phyloP scores from a whole-genome alignment of 2,113 vertebrate species.

The Gymnobelideus leadbeateri region DNA sequence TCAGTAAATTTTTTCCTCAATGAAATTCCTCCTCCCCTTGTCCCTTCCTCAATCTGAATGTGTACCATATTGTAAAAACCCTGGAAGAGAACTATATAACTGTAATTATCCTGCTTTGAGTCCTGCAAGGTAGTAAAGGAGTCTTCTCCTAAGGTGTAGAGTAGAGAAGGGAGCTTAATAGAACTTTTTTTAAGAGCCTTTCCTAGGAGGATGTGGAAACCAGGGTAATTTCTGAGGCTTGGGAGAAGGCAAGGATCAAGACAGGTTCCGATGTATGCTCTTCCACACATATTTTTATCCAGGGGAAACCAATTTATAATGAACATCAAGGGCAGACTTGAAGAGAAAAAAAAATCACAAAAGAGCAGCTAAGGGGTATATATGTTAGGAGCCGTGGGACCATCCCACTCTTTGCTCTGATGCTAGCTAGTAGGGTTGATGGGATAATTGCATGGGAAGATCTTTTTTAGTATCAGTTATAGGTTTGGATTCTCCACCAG shows the following conservation, averaged over 20 bases:
- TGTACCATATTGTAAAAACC: neutral
- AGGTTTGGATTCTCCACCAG: neutral
- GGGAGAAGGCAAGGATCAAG: neutral
- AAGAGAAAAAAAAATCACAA: neutral
- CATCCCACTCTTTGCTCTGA: neutral
- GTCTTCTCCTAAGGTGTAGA: neutral
- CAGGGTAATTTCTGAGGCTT: neutral
- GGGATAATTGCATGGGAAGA: neutral
- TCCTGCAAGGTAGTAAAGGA: neutral
- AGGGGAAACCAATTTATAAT: neutral
- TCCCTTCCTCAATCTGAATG: neutral
- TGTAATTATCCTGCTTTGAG: neutral
- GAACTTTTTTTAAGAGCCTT: neutral
- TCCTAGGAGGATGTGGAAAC: neutral
- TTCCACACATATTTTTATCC: neutral
- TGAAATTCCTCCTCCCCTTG: neutral
- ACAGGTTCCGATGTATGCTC: neutral
- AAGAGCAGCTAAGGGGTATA: neutral
- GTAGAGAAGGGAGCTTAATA: neutral
- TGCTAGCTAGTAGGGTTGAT: neutral
- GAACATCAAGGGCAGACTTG: neutral
- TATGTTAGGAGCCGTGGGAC: neutral
- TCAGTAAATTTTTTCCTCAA: neutral
- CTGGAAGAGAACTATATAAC: neutral
- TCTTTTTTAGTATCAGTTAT: neutral